phyloP scores from a whole-genome alignment of 2,113 vertebrate genomes.

The Semnornis frantzii region DNA sequence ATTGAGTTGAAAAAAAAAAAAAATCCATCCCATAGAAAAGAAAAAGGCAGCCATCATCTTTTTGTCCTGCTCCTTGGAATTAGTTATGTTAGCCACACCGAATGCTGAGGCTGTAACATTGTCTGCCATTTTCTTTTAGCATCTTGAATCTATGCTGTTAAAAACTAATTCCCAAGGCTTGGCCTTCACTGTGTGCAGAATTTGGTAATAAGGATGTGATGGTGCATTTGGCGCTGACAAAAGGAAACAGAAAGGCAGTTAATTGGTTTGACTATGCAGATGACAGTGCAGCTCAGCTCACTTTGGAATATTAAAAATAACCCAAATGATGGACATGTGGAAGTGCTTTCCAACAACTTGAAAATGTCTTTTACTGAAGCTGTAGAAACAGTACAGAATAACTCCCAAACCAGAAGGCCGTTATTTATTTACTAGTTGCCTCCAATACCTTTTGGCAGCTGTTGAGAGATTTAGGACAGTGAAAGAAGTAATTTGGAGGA shows the following conservation, averaged over 20 bases:
- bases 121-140: not conserved
- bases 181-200: not conserved
- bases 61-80: not conserved
- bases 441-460: not conserved
- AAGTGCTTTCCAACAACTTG: not conserved
- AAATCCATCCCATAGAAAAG: not conserved
- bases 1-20: not conserved
- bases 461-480: not conserved
- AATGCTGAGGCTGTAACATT: not conserved
- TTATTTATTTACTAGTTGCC: not conserved
- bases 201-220: not conserved
- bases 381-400: not conserved
- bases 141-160: not conserved
- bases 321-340: not conserved
- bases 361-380: constrained; percentile 1
- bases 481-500: not conserved
- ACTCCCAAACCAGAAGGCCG: not conserved
- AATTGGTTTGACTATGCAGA: constrained; percentile 22
- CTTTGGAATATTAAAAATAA: not conserved
- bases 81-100: not conserved
- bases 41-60: not conserved
- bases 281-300: not conserved
- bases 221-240: not conserved
- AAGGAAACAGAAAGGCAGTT: constrained; percentile 18
- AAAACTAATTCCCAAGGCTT: not conserved